Conservation (phyloP, 2,797 vertebrate species). For the Aeoliscus strigatus region DNA sequence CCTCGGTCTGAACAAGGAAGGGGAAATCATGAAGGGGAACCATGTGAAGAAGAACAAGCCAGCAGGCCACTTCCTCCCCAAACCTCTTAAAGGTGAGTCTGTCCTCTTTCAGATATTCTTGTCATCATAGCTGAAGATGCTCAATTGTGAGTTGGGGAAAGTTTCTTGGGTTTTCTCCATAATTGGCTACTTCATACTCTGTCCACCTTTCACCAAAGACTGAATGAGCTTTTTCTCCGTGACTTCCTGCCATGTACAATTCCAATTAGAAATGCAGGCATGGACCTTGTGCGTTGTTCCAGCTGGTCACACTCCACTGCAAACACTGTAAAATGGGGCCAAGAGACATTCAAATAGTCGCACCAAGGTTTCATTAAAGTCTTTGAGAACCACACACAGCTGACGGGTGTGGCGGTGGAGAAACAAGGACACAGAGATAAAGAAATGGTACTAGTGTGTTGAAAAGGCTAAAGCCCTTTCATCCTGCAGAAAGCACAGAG, state of each 20-base stretch:
- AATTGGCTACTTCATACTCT: background rate
- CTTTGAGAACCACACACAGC: conserved; percentile 31
- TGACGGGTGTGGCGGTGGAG: conserved; percentile 8
- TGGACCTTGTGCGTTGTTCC: conserved; percentile 6
- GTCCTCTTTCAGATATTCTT: background rate
- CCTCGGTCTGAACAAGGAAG: conserved; percentile 98
- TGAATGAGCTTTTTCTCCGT: conserved; percentile 12
- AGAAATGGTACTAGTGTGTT: conserved; percentile 33
- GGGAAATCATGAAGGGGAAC: conserved; percentile 99
- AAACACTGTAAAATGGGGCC: conserved; percentile 17
- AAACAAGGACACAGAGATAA: conserved; percentile 16
- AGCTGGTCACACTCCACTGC: conserved; percentile 30
- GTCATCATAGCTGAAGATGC: no score
- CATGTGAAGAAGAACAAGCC: conserved; percentile 99
- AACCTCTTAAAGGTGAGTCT: conserved; percentile 93
- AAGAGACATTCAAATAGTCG: conserved; percentile 28
- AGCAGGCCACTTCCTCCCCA: conserved; percentile 98
- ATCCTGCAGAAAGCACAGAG: conserved; percentile 51
- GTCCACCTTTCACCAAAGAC: conserved; percentile 6
- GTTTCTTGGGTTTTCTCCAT: conserved; percentile 11
- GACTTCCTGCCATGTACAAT: conserved; percentile 11
- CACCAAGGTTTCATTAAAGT: conserved; percentile 17
- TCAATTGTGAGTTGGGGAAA: no score
- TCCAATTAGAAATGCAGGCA: conserved; percentile 12
- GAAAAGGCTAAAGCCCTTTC: conserved; percentile 56